Percentiles rank a stretch among this genome's conserved stretches.
These are phyloP conservation scores for Limonius californicus DNA, from an alignment of 1,140 invertebrate genomes.

Conservation along the genomic window DNA sequence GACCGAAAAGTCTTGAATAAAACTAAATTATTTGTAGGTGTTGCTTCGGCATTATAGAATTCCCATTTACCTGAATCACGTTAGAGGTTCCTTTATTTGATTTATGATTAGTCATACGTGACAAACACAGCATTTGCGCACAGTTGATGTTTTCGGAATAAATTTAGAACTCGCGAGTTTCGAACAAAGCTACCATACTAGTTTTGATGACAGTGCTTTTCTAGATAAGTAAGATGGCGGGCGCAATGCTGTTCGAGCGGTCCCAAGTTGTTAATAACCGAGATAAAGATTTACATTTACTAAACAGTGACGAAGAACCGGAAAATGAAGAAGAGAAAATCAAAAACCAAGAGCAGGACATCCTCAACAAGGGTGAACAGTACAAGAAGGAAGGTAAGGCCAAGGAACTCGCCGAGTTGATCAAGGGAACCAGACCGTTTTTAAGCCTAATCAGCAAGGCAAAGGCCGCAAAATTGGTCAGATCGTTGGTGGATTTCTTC, in stretches of 20 bases:
- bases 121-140: not conserved
- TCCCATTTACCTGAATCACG: no score
- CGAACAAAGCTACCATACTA: slow-evolving; percentile 4
- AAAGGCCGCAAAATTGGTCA: slow-evolving; percentile 96
- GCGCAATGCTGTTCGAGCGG: slow-evolving; percentile 80
- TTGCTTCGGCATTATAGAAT: no score
- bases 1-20: no score
- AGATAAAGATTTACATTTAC: slow-evolving; percentile 66
- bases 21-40: no score
- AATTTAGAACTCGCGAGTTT: not conserved
- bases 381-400: slow-evolving; percentile 91
- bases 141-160: not conserved
- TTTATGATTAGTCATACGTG: not conserved
- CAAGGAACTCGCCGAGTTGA: slow-evolving; percentile 88
- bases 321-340: slow-evolving; percentile 82
- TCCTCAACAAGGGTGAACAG: slow-evolving; percentile 82
- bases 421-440: slow-evolving; percentile 92
- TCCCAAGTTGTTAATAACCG: slow-evolving; percentile 69
- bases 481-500: slow-evolving; percentile 95
- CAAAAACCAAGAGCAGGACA: slow-evolving; percentile 83
- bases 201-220: slow-evolving; percentile 45
- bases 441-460: slow-evolving; percentile 94
- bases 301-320: slow-evolving; percentile 64
- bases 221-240: slow-evolving; percentile 64
- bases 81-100: no score